Evolutionary conservation across 2,797 vertebrate genomes (phyloP).

Genomic region (Triplophysa yarkandensis): DNA sequence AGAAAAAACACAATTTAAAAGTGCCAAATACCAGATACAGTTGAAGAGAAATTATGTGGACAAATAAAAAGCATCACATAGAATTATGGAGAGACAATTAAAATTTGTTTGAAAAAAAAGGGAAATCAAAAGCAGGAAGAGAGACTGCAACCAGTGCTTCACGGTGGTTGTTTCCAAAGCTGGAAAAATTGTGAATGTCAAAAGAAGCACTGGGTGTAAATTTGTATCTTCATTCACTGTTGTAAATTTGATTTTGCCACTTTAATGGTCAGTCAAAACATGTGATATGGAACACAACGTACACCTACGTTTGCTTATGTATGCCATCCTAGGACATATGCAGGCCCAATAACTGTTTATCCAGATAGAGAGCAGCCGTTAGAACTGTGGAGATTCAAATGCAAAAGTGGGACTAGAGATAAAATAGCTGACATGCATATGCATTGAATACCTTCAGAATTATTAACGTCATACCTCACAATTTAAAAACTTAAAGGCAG

Average conservation of each 20-base stretch:
- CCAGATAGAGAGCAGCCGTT: not conserved
- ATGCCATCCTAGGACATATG: not conserved
- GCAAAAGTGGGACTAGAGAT: not conserved
- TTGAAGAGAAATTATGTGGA: not conserved
- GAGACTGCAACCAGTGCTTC: conserved; percentile 29
- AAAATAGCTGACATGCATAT: not conserved
- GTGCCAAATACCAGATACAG: not conserved
- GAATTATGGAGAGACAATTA: not conserved
- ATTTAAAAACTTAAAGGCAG: no score
- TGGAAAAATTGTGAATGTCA: conserved; percentile 13
- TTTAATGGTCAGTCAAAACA: conserved; percentile 2
- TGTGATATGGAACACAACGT: not conserved
- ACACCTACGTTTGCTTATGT: not conserved
- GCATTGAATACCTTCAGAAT: not conserved
- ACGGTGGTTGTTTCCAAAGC: conserved; percentile 29
- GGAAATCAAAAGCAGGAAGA: conserved; percentile 44
- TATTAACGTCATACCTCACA: no score
- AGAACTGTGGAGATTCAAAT: not conserved
- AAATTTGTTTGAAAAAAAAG: conserved; percentile 7
- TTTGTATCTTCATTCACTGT: conserved; percentile 16
- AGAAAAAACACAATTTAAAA: not conserved
- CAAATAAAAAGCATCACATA: conserved; percentile 7
- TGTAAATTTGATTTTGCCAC: conserved; percentile 14
- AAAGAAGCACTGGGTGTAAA: conserved; percentile 17
- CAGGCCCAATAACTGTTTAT: not conserved